Evolutionary conservation across 2,888 invertebrate species (phyloP).

Genomic region (Hypolimnas misippus): DNA sequence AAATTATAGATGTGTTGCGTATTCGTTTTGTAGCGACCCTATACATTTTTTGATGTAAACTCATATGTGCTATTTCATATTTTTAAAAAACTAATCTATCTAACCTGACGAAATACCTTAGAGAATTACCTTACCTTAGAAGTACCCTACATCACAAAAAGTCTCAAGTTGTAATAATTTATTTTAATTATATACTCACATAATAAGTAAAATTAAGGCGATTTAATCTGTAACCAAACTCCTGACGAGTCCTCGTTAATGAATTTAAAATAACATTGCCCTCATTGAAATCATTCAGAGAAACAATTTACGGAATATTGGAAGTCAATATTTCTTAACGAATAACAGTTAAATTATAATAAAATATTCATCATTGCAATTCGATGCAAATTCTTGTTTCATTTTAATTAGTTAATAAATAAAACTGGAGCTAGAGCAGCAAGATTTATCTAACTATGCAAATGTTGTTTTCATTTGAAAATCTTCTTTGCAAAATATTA

Average conservation of each 20-base stretch:
- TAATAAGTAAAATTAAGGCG: not conserved
- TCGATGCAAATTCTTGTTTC: not conserved
- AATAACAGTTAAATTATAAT: not conserved
- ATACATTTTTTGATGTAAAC: too few relatives aligned
- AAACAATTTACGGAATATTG: not conserved
- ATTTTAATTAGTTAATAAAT: not conserved
- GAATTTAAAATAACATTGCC: not conserved
- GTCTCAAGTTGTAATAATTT: too few relatives aligned
- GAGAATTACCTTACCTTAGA: too few relatives aligned
- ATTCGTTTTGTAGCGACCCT: too few relatives aligned
- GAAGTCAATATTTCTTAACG: not conserved
- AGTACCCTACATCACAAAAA: too few relatives aligned
- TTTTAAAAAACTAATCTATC: too few relatives aligned
- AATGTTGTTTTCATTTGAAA: conserved; percentile 1
- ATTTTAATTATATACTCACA: too few relatives aligned
- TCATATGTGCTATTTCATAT: too few relatives aligned
- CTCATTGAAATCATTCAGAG: not conserved
- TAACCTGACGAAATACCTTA: too few relatives aligned
- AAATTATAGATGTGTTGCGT: too few relatives aligned
- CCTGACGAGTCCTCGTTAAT: not conserved
- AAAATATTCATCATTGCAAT: not conserved
- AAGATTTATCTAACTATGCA: not conserved
- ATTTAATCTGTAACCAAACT: not conserved
- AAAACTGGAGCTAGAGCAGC: not conserved
- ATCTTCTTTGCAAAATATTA: not conserved